Percentiles rank a stretch among this genome's conserved stretches.
These are phyloP conservation scores for Girardinus metallicus DNA, from an alignment of 2,797 vertebrate genomes.

Conservation along the genomic window DNA sequence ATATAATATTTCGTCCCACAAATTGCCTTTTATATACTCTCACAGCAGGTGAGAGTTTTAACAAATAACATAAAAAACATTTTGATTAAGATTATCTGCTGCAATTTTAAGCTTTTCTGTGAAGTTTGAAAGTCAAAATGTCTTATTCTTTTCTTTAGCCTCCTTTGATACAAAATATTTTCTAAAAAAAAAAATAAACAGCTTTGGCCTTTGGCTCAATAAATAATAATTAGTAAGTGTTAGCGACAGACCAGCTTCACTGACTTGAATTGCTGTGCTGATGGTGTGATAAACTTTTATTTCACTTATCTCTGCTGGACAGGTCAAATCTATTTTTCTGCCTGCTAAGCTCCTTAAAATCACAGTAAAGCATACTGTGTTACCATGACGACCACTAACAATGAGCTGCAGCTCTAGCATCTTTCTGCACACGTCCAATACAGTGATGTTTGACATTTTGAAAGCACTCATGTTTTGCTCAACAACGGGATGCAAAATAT, in stretches of 20 bases:
- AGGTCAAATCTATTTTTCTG: conserved; percentile 17
- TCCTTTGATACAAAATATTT: background rate
- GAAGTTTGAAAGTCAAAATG: background rate
- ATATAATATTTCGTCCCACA: no score
- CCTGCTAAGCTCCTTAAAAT: conserved; percentile 17
- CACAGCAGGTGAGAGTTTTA: no score
- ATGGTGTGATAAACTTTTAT: background rate
- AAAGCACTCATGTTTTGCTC: background rate
- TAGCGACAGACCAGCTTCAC: background rate
- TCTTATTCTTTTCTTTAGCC: background rate
- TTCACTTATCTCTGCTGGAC: background rate
- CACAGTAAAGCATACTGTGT: conserved; percentile 9
- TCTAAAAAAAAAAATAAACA: background rate
- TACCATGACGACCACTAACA: conserved; percentile 3
- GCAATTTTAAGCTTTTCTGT: background rate
- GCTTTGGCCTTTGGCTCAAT: background rate
- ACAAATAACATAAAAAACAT: no score
- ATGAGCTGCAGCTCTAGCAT: conserved; percentile 8
- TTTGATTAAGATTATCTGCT: background rate
- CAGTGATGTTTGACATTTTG: background rate
- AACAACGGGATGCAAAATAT: background rate
- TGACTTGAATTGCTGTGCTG: no score
- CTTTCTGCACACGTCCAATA: conserved; percentile 3
- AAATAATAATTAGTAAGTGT: background rate
- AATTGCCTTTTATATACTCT: no score